Percentiles rank a stretch among this genome's conserved stretches.
Conservation (phyloP, 2,797 vertebrate species). For the Gymnothorax javanicus region DNA sequence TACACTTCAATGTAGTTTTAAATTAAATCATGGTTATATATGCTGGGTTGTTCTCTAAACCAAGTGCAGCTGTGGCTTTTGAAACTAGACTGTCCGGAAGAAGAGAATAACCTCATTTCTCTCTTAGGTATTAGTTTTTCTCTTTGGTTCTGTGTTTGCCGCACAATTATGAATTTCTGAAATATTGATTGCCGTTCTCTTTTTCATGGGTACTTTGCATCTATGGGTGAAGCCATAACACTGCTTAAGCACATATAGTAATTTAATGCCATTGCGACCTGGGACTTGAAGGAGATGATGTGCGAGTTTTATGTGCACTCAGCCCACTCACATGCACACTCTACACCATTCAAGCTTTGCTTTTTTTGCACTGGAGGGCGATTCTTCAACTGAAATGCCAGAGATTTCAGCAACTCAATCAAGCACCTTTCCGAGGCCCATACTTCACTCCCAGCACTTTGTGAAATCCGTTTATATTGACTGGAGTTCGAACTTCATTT, state of each 20-base stretch:
- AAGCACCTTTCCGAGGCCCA: constrained; percentile 69
- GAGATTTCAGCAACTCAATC: constrained; percentile 24
- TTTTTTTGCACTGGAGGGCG: constrained; percentile 47
- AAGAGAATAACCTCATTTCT: neutral
- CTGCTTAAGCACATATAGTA: neutral
- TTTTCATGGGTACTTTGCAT: constrained; percentile 34
- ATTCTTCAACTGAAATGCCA: constrained; percentile 27
- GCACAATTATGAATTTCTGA: neutral
- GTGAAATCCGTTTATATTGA: constrained; percentile 76
- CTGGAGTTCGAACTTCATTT: constrained; percentile 66
- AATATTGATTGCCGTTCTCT: neutral
- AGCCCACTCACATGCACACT: constrained; percentile 50
- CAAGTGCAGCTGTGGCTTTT: neutral
- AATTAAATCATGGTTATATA: neutral
- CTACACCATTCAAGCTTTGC: constrained; percentile 35
- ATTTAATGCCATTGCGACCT: neutral
- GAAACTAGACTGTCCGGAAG: neutral
- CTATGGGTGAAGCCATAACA: constrained; percentile 6
- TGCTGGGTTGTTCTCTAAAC: constrained; percentile 16
- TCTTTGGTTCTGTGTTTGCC: neutral
- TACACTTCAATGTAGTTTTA: neutral
- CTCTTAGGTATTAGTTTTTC: neutral
- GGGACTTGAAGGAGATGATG: constrained; percentile 19
- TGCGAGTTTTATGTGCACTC: constrained; percentile 65
- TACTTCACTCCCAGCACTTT: constrained; percentile 85